Conservation (phyloP, 2,888 invertebrate genomes). For the Drosophila paucipuncta region DNA sequence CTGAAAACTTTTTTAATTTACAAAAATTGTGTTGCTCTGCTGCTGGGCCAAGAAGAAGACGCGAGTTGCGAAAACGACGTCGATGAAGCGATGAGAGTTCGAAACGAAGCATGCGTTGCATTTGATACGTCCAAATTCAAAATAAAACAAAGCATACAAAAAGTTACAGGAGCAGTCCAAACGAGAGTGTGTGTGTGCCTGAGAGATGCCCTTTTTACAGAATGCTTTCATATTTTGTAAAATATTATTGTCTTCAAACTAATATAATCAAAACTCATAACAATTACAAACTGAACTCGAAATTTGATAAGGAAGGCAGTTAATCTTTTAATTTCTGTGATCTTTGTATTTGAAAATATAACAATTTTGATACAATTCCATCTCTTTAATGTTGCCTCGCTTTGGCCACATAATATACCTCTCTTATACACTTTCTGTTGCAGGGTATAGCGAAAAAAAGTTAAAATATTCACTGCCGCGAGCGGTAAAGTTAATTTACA, state of each 20-base stretch:
- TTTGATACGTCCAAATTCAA: constrained; percentile 61
- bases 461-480: constrained; percentile 68
- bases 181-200: background rate
- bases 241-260: background rate
- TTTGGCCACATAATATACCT: background rate
- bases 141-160: constrained; percentile 32
- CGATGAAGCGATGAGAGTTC: constrained; percentile 47
- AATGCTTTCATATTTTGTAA: background rate
- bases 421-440: background rate
- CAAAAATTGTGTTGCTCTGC: constrained; percentile 65
- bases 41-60: constrained; percentile 20
- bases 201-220: background rate
- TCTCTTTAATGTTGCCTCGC: too few relatives aligned
- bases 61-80: constrained; percentile 41
- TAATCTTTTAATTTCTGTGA: background rate
- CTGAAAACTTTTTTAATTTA: constrained; percentile 77
- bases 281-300: background rate
- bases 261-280: background rate
- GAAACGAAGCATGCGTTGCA: constrained; percentile 69
- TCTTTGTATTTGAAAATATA: background rate
- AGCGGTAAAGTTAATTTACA: constrained; percentile 76
- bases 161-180: background rate
- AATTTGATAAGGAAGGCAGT: background rate
- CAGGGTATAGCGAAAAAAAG: constrained; percentile 36
- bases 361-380: too few relatives aligned